Conservation (phyloP, 2,113 vertebrate genomes). For the Pipa parva region DNA sequence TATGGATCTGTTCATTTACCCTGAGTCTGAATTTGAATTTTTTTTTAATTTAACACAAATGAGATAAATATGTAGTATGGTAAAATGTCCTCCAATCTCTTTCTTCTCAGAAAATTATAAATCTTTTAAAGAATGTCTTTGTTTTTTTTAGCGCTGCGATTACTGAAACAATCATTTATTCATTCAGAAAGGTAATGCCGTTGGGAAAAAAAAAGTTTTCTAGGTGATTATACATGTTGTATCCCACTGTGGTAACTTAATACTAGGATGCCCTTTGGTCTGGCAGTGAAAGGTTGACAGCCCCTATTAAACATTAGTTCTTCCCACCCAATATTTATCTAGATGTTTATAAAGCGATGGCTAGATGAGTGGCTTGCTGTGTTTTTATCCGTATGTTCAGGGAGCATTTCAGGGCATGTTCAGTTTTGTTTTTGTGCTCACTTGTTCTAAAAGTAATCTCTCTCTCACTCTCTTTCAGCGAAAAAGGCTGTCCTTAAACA, state of each 20-base stretch:
- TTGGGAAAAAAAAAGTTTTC: neutral
- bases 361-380: conserved; percentile 21
- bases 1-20: no score
- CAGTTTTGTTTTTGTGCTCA: conserved; percentile 38
- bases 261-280: neutral
- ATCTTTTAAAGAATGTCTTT: no score
- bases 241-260: neutral
- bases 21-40: no score
- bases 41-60: no score
- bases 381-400: conserved; percentile 24
- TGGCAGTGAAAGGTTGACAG: neutral
- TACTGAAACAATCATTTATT: no score
- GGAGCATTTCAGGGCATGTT: conserved; percentile 41
- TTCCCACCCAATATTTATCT: conserved; percentile 14
- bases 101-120: no score
- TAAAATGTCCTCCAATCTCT: no score
- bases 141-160: no score
- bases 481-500: conserved; percentile 31
- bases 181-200: no score
- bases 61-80: no score
- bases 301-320: conserved; percentile 5
- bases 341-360: conserved; percentile 19
- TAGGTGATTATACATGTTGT: neutral
- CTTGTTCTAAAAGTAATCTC: conserved; percentile 42
- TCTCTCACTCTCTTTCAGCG: conserved; percentile 22